A percentile compares a stretch with the other conserved stretches of the same genome.
phyloP scores from a whole-genome alignment of 1,140 invertebrate genomes.

The Cyrtorhinus lividipennis region DNA sequence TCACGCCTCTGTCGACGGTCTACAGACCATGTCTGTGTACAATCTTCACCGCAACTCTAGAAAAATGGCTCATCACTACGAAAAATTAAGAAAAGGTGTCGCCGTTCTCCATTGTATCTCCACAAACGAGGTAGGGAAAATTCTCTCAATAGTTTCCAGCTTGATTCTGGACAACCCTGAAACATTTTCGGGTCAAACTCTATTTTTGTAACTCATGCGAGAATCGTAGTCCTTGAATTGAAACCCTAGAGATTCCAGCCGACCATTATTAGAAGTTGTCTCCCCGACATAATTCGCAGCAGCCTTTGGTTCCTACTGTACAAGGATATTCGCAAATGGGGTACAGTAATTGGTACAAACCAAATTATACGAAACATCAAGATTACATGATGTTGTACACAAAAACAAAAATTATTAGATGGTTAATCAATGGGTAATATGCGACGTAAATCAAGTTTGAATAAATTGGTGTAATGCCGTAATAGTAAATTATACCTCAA shows the following conservation, averaged over 20 bases:
- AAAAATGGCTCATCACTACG: constrained; percentile 25
- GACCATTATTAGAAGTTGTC: not conserved
- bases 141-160: constrained; percentile 22
- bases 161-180: constrained; percentile 22
- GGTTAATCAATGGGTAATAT: too few relatives aligned
- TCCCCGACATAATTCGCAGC: too few relatives aligned
- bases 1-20: constrained; percentile 23
- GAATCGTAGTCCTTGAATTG: constrained; percentile 2
- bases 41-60: constrained; percentile 23
- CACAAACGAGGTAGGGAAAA: constrained; percentile 19
- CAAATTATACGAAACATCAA: too few relatives aligned
- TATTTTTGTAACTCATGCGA: constrained; percentile 23
- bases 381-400: too few relatives aligned
- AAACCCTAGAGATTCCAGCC: too few relatives aligned
- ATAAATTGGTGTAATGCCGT: too few relatives aligned
- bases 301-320: too few relatives aligned
- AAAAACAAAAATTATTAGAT: too few relatives aligned
- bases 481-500: too few relatives aligned
- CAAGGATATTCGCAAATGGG: too few relatives aligned
- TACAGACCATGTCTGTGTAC: constrained; percentile 24
- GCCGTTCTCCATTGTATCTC: constrained; percentile 25
- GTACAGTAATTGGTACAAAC: too few relatives aligned
- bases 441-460: too few relatives aligned
- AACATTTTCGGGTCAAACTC: constrained; percentile 25
- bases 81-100: constrained; percentile 26